Evolutionary conservation across 1,140 invertebrate genomes (phyloP), one percentile per base, ranked within the genome.

Genomic region (Sitophilus oryzae): DNA sequence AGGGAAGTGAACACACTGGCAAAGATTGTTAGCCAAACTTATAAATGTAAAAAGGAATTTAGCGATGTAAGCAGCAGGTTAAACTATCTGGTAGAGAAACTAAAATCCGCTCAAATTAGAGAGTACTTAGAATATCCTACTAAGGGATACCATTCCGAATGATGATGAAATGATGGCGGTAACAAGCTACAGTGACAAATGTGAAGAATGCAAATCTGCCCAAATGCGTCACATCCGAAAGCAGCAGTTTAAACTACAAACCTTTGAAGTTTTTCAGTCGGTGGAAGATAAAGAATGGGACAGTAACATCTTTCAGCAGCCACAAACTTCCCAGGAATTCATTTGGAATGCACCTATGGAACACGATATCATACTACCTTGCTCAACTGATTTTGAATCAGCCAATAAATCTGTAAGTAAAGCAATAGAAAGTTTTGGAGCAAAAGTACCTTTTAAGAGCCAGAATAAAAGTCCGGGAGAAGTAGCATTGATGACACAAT

Each of bases 31-130:
- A 20, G 14, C 8, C 20, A 44, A 22, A 23, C 42, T 1, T 44
- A 44, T 9, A 44, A 44, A n/a, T 30, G 20, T n/a, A 44, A 44
- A 16, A 44, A 44, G 20, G 42, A 44, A 16, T 22, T 44, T 30
- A 19, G 42, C 4, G 42, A 44, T 9, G 18, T 15, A 19, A 30
- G 20, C n/a, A 23, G 23, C 22, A 44, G 22, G 18, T 16, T 44
- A 10, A 30, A n/a, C 8, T 44, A 44, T 22, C 18, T 23, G 8
- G 42, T 30, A 8, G 42, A 44, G 22, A 22, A 30, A 16, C 2
- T 44, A 4, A 22, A 30, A 11, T 44, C 42, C 1, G 15, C 9
- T 21, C n/a, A 22, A 11, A n/a, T 44, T 14, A 8, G 22, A 30
- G 42, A 44, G 10, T 44, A 21, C 18, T 18, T 44, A 2, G 37